phyloP scores from a whole-genome alignment of 1,140 invertebrate genomes.

The Diplogasteroides magnus region DNA sequence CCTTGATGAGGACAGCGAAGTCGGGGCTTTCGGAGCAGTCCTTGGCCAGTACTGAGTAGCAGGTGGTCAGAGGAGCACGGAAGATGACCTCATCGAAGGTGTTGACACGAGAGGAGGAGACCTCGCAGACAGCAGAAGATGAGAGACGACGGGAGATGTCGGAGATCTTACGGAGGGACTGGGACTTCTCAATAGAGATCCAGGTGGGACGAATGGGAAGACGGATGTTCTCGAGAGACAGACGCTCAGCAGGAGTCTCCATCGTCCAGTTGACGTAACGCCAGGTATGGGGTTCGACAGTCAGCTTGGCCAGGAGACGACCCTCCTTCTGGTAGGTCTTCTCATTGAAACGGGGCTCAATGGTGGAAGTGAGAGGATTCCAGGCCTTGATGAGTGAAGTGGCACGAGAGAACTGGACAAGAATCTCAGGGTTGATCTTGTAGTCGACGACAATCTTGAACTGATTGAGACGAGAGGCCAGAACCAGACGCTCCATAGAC shows the following conservation, averaged over 20 bases:
- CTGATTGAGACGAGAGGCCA: constrained; percentile 24
- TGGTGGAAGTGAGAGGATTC: constrained; percentile 20
- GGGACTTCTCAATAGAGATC: neutral
- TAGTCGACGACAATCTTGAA: constrained; percentile 25
- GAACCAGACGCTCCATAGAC: constrained; percentile 8
- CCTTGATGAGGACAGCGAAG: constrained; percentile 41
- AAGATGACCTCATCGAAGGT: constrained; percentile 36
- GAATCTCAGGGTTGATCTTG: constrained; percentile 15
- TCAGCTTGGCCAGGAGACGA: constrained; percentile 17
- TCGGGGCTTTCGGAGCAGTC: constrained; percentile 40
- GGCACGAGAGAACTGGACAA: constrained; percentile 12
- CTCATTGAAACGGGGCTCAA: constrained; percentile 12
- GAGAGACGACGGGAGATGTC: neutral
- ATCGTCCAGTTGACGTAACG: constrained; percentile 37
- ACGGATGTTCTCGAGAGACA: constrained; percentile 18
- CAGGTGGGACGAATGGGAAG: constrained; percentile 14
- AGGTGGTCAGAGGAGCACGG: constrained; percentile 32
- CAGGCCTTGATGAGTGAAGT: constrained; percentile 31
- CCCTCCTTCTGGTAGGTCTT: constrained; percentile 7
- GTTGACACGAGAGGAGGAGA: constrained; percentile 9
- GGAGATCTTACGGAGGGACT: too few species aligned
- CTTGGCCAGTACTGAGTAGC: constrained; percentile 43
- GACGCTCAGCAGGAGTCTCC: constrained; percentile 29
- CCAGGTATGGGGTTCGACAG: constrained; percentile 40
- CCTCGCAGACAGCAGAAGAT: constrained; percentile 5